phyloP scores from a whole-genome alignment of 2,888 invertebrate genomes.

The Ariolimax columbianus region DNA sequence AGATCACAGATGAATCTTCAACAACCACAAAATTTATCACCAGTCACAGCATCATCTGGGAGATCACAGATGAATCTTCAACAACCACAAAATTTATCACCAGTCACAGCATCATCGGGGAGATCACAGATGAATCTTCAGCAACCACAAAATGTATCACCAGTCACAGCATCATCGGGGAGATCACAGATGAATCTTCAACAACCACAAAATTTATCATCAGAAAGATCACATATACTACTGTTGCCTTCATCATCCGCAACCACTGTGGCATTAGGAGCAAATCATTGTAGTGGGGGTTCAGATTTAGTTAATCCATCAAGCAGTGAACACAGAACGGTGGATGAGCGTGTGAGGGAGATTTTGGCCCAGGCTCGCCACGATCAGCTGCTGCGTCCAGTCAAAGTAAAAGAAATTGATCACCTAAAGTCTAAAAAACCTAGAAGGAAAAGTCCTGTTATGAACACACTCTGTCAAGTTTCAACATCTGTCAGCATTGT shows the following conservation, averaged over 20 bases:
- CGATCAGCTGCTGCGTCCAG: conserved; percentile 1
- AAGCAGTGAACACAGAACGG: neutral
- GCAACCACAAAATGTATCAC: neutral
- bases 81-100: no score
- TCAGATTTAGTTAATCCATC: neutral
- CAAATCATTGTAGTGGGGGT: neutral
- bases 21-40: no score
- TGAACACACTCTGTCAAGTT: neutral
- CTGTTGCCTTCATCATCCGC: conserved; percentile 5
- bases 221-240: no score
- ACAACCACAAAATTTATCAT: no score
- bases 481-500: neutral
- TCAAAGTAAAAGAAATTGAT: neutral
- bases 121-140: neutral
- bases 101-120: neutral
- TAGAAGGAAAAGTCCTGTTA: neutral
- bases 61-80: no score
- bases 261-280: neutral
- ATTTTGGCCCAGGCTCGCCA: conserved; percentile 48
- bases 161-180: neutral
- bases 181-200: neutral
- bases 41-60: no score
- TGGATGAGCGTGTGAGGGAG: conserved; percentile 38
- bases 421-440: neutral
- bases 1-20: neutral